Conservation (phyloP, 2,888 invertebrate species). For the Drosophila ustulata region DNA sequence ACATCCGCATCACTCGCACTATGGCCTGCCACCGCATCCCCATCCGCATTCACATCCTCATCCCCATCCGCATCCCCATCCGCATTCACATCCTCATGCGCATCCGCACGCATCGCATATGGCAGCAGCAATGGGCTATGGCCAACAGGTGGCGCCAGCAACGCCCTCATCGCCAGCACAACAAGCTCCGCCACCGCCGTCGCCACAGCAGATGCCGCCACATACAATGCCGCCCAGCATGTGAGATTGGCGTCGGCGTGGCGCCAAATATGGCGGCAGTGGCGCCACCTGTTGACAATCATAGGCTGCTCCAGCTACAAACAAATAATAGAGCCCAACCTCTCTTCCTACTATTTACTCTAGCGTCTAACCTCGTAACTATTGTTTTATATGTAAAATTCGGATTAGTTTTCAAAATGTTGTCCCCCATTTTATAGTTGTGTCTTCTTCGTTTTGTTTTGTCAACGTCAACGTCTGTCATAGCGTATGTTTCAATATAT, state of each 20-base stretch:
- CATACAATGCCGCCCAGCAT: slow-evolving; percentile 50
- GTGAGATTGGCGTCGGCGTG: slow-evolving; percentile 77
- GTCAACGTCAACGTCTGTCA: slow-evolving; percentile 11
- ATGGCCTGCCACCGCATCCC: slow-evolving; percentile 38
- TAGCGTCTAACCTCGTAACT: slow-evolving; percentile 32
- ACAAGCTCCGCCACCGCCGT: slow-evolving; percentile 35
- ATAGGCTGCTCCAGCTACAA: slow-evolving; percentile 30
- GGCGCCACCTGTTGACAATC: slow-evolving; percentile 80
- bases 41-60: slow-evolving; percentile 57
- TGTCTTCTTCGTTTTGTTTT: slow-evolving; percentile 39
- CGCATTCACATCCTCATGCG: slow-evolving; percentile 52
- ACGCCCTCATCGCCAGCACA: slow-evolving; percentile 24
- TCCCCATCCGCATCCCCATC: slow-evolving; percentile 49
- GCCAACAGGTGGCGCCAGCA: slow-evolving; percentile 64
- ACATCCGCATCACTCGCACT: slow-evolving; percentile 39
- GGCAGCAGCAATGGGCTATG: slow-evolving; percentile 70
- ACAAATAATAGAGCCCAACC: slow-evolving; percentile 18
- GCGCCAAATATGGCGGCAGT: slow-evolving; percentile 69
- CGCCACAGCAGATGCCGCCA: slow-evolving; percentile 32
- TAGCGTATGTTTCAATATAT: slow-evolving; percentile 52
- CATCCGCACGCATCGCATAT: slow-evolving; percentile 62
- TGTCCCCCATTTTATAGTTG: slow-evolving; percentile 42
- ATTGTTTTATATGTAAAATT: slow-evolving; percentile 19
- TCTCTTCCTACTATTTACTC: slow-evolving; percentile 38
- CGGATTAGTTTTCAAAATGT: slow-evolving; percentile 20